phyloP scores from a whole-genome alignment of 2,888 invertebrate genomes.

The Rotaria magnacalcarata region DNA sequence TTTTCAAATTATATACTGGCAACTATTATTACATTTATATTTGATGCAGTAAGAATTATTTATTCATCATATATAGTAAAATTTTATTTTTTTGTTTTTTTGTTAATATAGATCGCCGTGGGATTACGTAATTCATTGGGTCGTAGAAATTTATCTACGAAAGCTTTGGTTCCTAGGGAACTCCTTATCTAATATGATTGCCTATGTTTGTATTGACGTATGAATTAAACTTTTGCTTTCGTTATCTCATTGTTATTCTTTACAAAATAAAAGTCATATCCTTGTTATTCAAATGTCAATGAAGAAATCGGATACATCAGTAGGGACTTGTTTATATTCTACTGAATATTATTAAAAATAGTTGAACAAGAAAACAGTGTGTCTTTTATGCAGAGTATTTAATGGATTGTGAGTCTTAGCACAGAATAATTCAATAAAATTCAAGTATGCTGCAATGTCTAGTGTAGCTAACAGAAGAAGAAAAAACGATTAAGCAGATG shows the following conservation, averaged over 20 bases:
- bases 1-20: constrained; percentile 66
- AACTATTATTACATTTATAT: constrained; percentile 63
- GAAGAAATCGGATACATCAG: neutral
- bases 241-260: neutral
- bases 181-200: constrained; percentile 63
- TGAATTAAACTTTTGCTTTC: no score
- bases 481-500: no score
- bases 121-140: constrained; percentile 56
- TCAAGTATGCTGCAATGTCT: no score
- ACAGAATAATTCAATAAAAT: no score
- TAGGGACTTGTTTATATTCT: neutral
- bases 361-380: neutral
- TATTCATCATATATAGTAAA: neutral
- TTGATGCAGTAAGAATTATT: neutral
- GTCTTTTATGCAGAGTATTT: no score
- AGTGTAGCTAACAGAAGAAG: no score
- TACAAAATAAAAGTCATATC: neutral
- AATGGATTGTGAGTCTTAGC: no score
- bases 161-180: constrained; percentile 71
- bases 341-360: neutral
- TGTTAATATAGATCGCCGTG: neutral
- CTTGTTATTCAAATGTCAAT: neutral
- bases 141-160: constrained; percentile 68
- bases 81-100: neutral
- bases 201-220: no score